Evolutionary conservation across 2,797 vertebrate species (phyloP), one percentile per base, ranked within the genome.

Genomic region (Spondyliosoma cantharus): DNA sequence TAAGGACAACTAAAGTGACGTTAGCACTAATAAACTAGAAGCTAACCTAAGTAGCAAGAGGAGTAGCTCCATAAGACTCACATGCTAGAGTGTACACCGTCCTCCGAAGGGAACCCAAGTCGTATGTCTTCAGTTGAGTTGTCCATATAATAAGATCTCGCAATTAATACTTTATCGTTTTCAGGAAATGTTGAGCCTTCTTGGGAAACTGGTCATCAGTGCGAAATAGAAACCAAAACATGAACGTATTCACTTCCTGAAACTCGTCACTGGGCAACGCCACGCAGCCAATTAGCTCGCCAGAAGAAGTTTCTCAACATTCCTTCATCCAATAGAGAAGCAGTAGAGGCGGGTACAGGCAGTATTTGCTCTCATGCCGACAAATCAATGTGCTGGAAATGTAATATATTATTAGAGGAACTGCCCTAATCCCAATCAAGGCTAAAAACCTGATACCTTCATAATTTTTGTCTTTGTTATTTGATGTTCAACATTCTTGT

Each of bases 281-380:
- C 15, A 0, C 0, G 4, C 71, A 91, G 70, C 93, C 92, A 94
- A 93, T 92, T 1, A 37, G 67, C 1, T 54, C 62, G 37, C 17
- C 1, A 22, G 58, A 11, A 68, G 37, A 56, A 14, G 12, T 53
- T 54, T 76, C 5, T 1, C 14, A 20, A 5, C 24, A 17, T 19
- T 20, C 22, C 42, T 63, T 25, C 20, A 57, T 27, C 78, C 74
- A 87, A 89, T 87, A 48, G 59, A 6, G 3, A 72, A 0, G 48
- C 22, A 20, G 58, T 4, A 22, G 7, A 74, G 67, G 67, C 15
- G 53, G 57, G 25, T 20, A 0, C 71, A 22, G 0, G 8, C 17
- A 0, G 13, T 22, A 22, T 45, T 0, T 1, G 19, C 45, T 32
- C 1, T 6, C 4, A n/a, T 0, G 1, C 11, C 45, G 48, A 53